Evolutionary conservation across 2,888 invertebrate genomes (phyloP), one percentile per base, ranked within the genome.

Genomic region (Apomyelois bistriatella): DNA sequence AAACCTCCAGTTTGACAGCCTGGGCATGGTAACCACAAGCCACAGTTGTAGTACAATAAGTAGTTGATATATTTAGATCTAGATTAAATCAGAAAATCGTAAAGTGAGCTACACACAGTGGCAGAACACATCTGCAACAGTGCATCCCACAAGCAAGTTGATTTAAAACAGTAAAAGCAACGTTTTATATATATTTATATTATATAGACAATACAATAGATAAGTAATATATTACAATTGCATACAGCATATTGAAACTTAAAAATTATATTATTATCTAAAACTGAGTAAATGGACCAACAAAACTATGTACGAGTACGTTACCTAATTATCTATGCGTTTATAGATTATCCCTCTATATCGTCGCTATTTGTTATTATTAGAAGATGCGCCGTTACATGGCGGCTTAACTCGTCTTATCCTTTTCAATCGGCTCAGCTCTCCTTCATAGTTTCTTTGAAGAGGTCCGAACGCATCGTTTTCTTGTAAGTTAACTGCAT

Each of bases 381-480:
- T 53, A 52, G 58, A 48, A 22, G 63, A 62, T 49, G 65, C 61
- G 42, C 63, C 57, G 37, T 59, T 50, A 15, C 60, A 64, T 7
- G 71, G 62, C 56, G 74, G 73, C 61, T 83, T 83, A 16, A 84
- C 72, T 35, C 78, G 75, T 55, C 85, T 75, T 72, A 89, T 79
- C 74, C 87, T 77, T 72, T 88, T 89, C 58, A 76, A 85, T 53
- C 88, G 71, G 37, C 72, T 71, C 49, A 80, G 63, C 56, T 84
- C 85, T 36, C 76, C 79, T 49, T 84, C 82, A 37, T 77, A 79
- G 58, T 66, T 79, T 36, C 68, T 68, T 1, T 79, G 77, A 1
- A 82, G 64, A 7, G 81, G 70, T 1, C 84, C 84, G 62, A 86
- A 83, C 0, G 81, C 74, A 52, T 83, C 87, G 55, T 72, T 79